Conservation (phyloP, 1,140 invertebrate genomes). For the Drosophila santomea region DNA sequence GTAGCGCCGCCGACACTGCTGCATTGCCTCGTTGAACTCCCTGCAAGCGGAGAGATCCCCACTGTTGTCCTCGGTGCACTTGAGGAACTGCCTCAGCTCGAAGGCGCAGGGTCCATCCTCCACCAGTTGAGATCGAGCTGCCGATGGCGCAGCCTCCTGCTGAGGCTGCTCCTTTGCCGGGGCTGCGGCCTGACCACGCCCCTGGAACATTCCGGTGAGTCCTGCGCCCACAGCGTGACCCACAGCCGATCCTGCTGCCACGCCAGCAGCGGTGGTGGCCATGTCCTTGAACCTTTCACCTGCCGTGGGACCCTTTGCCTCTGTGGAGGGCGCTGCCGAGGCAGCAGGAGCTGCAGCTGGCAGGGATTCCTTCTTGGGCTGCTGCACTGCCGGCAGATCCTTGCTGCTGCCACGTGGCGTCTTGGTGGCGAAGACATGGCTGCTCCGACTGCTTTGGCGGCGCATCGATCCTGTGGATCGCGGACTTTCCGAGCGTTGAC, state of each 20-base stretch:
- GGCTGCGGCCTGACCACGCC: constrained; percentile 85
- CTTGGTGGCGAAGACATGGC: constrained; percentile 14
- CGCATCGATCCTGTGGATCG: constrained; percentile 19
- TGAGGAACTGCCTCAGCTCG: constrained; percentile 94
- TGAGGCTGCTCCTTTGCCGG: constrained; percentile 60
- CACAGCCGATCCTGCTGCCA: constrained; percentile 88
- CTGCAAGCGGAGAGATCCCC: constrained; percentile 92
- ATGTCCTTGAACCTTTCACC: constrained; percentile 87
- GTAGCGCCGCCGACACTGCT: constrained; percentile 90
- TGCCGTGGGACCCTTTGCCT: constrained; percentile 38
- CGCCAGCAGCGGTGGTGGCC: constrained; percentile 95
- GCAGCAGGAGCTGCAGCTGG: constrained; percentile 10
- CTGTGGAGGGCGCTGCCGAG: constrained; percentile 9
- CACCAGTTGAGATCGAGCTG: constrained; percentile 84
- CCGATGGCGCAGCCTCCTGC: constrained; percentile 44
- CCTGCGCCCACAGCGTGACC: constrained; percentile 94
- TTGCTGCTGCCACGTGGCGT: constrained; percentile 15
- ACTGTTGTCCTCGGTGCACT: constrained; percentile 92
- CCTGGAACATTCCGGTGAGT: constrained; percentile 92
- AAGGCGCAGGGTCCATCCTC: constrained; percentile 90
- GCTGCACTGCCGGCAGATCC: constrained; percentile 47
- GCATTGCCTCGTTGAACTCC: constrained; percentile 95
- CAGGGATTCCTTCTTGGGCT: constrained; percentile 39
- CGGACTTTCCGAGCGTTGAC: constrained; percentile 52
- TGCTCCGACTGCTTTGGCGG: constrained; percentile 28